Percentiles rank a stretch among this genome's conserved stretches.
phyloP scores from a whole-genome alignment of 2,797 vertebrate species.

The Eutrigla gurnardus region DNA sequence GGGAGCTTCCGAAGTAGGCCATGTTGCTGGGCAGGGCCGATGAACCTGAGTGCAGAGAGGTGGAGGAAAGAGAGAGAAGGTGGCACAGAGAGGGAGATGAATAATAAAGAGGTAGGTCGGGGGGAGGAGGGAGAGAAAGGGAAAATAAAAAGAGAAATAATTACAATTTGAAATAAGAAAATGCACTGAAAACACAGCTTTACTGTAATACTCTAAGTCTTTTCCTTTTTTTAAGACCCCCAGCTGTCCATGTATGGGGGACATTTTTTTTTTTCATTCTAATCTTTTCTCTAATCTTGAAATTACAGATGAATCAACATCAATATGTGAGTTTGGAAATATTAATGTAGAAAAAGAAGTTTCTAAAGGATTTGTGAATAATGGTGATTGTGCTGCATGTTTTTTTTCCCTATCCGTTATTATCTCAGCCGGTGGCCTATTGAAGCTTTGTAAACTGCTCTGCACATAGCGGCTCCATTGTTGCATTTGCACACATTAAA shows the following conservation, averaged over 20 bases:
- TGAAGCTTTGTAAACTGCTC: slow-evolving; percentile 66
- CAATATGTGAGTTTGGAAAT: slow-evolving; percentile 36
- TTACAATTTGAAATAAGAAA: slow-evolving; percentile 11
- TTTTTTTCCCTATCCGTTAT: slow-evolving; percentile 64
- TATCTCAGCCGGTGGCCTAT: slow-evolving; percentile 70
- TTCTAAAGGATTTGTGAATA: slow-evolving; percentile 46
- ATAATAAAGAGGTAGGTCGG: slow-evolving; percentile 17
- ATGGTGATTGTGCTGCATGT: slow-evolving; percentile 49
- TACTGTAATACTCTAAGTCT: neutral
- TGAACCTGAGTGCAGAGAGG: slow-evolving; percentile 85
- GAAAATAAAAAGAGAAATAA: neutral
- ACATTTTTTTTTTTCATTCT: slow-evolving; percentile 6
- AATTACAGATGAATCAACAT: slow-evolving; percentile 40
- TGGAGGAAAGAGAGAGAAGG: slow-evolving; percentile 11
- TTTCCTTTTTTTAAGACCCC: neutral
- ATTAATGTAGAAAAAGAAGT: slow-evolving; percentile 56
- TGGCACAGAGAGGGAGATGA: slow-evolving; percentile 14
- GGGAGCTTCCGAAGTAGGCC: slow-evolving; percentile 98
- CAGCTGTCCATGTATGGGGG: slow-evolving; percentile 5
- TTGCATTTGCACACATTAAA: slow-evolving; percentile 34
- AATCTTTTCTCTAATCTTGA: slow-evolving; percentile 22
- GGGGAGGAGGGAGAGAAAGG: neutral
- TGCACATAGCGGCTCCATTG: slow-evolving; percentile 43
- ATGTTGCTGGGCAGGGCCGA: slow-evolving; percentile 95
- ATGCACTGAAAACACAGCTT: neutral